Base-by-base conservation (phyloP, 1,140 invertebrate species). In the Carposina sasakii region DNA sequence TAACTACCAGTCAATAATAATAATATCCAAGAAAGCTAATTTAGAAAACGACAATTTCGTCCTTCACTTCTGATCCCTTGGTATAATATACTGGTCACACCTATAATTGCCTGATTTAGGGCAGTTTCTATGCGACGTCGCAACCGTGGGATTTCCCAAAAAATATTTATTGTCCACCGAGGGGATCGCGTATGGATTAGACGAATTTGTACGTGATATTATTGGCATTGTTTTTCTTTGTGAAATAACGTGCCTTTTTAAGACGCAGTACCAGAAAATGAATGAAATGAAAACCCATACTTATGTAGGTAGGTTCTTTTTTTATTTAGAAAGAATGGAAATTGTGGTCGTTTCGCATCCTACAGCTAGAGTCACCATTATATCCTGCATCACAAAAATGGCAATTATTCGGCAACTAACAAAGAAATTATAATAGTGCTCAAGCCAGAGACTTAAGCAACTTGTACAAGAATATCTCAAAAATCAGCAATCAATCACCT, bases 31-130 rank as follows among this genome's bases (percentile, higher is more conserved):
- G n/a, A n/a, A n/a, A n/a, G n/a, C n/a, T n/a, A n/a, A n/a, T n/a
- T n/a, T n/a, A n/a, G n/a, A n/a, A n/a, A 39, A 8, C 36, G 20
- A 21, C 36, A 39, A 39, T n/a, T n/a, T n/a, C n/a, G 20, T 34
- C 33, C 13, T 34, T 34, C 33, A 39, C 19, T 39, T 20, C 20
- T 39, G 71, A 76, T 75, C 71, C 72, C 71, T 53, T 59, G 54
- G 63, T 71, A 71, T 67, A 72, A 74, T 77, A 76, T 72, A 75
- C 73, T 76, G 64, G 69, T 67, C 66, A 60, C 72, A 74, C 76
- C 75, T 76, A 76, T 77, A 78, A 79, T 78, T 75, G 78, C 68
- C 78, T 79, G 69, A 75, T 82, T 79, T 73, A 71, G 61, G 60
- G 76, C 76, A 65, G 67, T 82, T 79, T 78, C 67, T 71, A 82